Evolutionary conservation across 2,113 vertebrate genomes (phyloP), one percentile per base, ranked within the genome.

Genomic region (Ovibos moschatus): DNA sequence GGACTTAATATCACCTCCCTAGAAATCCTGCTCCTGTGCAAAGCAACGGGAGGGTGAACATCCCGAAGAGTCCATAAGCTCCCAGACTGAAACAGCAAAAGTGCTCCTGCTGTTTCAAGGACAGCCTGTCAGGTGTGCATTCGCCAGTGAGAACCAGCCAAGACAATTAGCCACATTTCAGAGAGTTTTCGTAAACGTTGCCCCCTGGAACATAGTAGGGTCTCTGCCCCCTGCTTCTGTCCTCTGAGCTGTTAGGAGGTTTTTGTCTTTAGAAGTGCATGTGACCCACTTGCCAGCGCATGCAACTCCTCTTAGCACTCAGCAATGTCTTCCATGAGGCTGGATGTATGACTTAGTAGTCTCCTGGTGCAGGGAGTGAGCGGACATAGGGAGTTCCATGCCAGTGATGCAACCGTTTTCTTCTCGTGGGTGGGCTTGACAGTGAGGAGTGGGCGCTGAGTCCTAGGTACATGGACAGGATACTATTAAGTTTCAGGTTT

Each of bases 181-280:
- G 17, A 33, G 25, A 7, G 8, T 3, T 40, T 47, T 51, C 7
- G 3, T 27, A 13, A n/a, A 25, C 7, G 13, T 4, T 45, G 19
- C 3, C 27, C 0, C 25, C 8, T 23, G 8, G 14, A 25, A 33
- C n/a, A 0, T 6, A 1, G 6, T 2, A 4, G 7, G 2, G 13
- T 51, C 43, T 55, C 76, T 5, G 43, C 40, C 15, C 14, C 3
- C 30, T 2, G 60, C 45, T 58, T 60, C 43, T 90, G 50, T 57
- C 21, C 6, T 2, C 71, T 57, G 33, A 58, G 2, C 43, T 84
- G 30, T 40, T 33, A 10, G 2, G 58, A 58, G 23, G 58, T 13
- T 23, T 55, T n/a, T 4, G 0, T 40, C 25, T 6, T 76, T 51
- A 25, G 14, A 30, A 55, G 71, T 67, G 81, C 82, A 21, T 0